Percentiles rank a stretch among this genome's conserved stretches.
phyloP scores from a whole-genome alignment of 1,140 invertebrate species.

The Drosophila parabipectinata region DNA sequence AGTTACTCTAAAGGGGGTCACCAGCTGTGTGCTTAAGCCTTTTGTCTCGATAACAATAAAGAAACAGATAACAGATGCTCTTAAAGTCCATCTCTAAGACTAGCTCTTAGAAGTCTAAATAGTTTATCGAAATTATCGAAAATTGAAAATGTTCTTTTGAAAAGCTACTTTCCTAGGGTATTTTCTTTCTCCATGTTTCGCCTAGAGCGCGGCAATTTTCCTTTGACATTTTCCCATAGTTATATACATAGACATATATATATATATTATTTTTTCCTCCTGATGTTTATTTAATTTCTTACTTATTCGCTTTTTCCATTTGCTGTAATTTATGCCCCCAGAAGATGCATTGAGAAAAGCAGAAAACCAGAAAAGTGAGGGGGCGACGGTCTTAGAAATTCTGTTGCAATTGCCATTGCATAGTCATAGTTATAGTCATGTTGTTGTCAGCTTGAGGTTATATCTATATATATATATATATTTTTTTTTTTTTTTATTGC shows the following conservation, averaged over 20 bases:
- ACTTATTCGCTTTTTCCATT: conserved; percentile 62
- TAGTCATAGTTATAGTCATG: too few relatives aligned
- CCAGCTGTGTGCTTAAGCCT: conserved; percentile 23
- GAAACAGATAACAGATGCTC: conserved; percentile 7
- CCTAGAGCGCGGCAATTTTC: conserved; percentile 12
- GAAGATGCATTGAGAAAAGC: conserved; percentile 10
- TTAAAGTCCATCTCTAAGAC: conserved; percentile 3
- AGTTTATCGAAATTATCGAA: not conserved
- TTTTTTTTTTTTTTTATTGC: not conserved
- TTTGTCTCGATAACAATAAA: conserved; percentile 40
- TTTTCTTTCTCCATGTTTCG: not conserved
- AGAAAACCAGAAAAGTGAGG: conserved; percentile 9
- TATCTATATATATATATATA: not conserved
- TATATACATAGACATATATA: not conserved
- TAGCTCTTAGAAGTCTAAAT: too few relatives aligned
- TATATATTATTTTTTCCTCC: conserved; percentile 20
- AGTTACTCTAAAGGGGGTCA: conserved; percentile 7
- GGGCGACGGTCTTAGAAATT: not conserved
- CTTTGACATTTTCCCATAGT: conserved; percentile 28
- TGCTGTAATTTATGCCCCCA: conserved; percentile 62
- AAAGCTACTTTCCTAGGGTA: conserved; percentile 2
- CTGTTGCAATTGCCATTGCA: not conserved
- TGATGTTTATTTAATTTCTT: conserved; percentile 71
- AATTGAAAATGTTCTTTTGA: not conserved
- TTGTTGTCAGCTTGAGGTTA: not conserved